Conservation (phyloP, 2,797 vertebrate genomes). For the Xiphorhynchus erythropygius region DNA sequence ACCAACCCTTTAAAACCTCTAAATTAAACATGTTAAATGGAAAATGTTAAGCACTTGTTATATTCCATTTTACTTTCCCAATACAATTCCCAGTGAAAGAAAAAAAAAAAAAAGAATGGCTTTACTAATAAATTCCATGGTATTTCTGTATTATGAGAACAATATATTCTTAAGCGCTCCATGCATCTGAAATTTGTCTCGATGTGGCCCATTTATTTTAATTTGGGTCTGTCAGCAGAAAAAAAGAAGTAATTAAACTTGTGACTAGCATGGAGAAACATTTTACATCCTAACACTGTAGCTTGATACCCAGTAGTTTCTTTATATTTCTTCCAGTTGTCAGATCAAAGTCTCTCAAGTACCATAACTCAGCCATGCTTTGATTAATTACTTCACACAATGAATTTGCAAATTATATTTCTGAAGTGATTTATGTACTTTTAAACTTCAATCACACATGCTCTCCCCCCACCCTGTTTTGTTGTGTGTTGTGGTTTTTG, state of each 20-base stretch:
- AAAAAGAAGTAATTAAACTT: conserved; percentile 79
- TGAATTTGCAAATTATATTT: conserved; percentile 71
- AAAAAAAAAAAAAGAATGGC: neutral
- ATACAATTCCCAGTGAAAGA: neutral
- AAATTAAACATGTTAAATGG: neutral
- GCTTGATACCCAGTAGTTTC: conserved; percentile 45
- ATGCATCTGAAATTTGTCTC: conserved; percentile 72
- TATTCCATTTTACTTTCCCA: neutral
- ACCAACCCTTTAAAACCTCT: neutral
- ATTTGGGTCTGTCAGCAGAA: conserved; percentile 73
- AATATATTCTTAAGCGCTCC: conserved; percentile 66
- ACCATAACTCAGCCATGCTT: conserved; percentile 63
- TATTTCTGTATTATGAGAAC: conserved; percentile 55
- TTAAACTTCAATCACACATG: conserved; percentile 33
- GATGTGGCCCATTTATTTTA: conserved; percentile 81
- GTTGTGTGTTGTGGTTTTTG: neutral
- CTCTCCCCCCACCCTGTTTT: neutral
- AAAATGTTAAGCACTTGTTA: neutral
- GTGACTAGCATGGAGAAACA: conserved; percentile 69
- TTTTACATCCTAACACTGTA: conserved; percentile 48
- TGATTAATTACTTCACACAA: conserved; percentile 76
- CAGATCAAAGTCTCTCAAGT: conserved; percentile 75
- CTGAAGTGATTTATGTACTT: conserved; percentile 66
- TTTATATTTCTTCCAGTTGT: conserved; percentile 69
- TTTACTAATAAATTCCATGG: conserved; percentile 46